Evolutionary conservation across 2,113 vertebrate genomes (phyloP).

Genomic region (Verasper variegatus): DNA sequence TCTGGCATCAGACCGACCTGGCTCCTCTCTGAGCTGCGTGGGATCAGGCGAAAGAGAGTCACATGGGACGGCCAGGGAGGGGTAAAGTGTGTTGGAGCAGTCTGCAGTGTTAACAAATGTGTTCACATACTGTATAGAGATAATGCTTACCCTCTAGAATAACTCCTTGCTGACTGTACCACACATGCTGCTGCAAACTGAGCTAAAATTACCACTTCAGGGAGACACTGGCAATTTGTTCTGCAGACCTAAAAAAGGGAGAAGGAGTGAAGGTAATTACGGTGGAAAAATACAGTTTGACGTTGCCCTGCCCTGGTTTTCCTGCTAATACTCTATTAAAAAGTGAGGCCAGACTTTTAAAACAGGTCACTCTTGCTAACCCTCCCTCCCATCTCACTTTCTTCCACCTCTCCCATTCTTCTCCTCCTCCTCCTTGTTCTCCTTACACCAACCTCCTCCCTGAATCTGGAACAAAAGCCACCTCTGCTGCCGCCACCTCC

Average conservation of each 20-base stretch:
- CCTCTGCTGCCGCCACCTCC: slow-evolving; percentile 57
- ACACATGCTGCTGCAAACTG: slow-evolving; percentile 74
- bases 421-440: slow-evolving; percentile 40
- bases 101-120: slow-evolving; percentile 56
- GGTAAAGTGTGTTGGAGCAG: slow-evolving; percentile 21
- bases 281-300: slow-evolving; percentile 78
- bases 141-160: slow-evolving; percentile 67
- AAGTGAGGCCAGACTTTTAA: slow-evolving; percentile 78
- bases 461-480: slow-evolving; percentile 83
- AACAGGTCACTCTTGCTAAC: slow-evolving; percentile 78
- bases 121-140: slow-evolving; percentile 42
- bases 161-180: slow-evolving; percentile 68
- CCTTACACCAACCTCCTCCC: slow-evolving; percentile 72
- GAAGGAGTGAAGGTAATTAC: slow-evolving; percentile 74
- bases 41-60: slow-evolving; percentile 41
- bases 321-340: slow-evolving; percentile 72
- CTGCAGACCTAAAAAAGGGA: slow-evolving; percentile 74
- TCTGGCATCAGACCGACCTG: slow-evolving; percentile 73
- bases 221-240: slow-evolving; percentile 81
- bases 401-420: slow-evolving; percentile 24
- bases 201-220: slow-evolving; percentile 78
- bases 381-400: slow-evolving; percentile 57
- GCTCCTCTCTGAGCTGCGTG: slow-evolving; percentile 60
- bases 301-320: slow-evolving; percentile 79
- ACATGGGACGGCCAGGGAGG: slow-evolving; percentile 58